These are phyloP conservation scores for Diploptera punctata DNA, from an alignment of 2,888 invertebrate species.

Conservation along the genomic window DNA sequence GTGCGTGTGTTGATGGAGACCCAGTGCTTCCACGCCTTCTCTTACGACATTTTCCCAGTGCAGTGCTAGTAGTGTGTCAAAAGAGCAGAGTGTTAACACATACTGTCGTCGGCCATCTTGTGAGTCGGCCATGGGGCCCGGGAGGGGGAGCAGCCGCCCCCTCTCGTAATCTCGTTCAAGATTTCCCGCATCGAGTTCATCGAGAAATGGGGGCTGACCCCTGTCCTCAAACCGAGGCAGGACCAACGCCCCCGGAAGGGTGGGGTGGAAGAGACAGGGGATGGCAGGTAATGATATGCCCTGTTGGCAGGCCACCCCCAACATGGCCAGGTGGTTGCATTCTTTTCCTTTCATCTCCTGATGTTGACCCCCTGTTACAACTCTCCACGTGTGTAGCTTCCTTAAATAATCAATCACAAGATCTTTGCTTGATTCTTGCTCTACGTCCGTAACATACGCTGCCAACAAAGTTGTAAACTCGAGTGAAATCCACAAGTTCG, in stretches of 20 bases:
- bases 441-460: no score
- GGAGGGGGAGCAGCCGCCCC: conserved; percentile 66
- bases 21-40: neutral
- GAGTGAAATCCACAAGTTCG: no score
- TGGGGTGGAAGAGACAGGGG: conserved; percentile 72
- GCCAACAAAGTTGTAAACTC: no score
- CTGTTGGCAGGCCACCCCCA: conserved; percentile 46
- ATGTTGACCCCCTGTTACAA: conserved; percentile 32
- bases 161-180: conserved; percentile 70
- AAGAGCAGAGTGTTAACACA: neutral
- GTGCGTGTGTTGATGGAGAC: conserved; percentile 34
- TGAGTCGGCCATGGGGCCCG: conserved; percentile 61
- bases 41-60: neutral
- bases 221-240: conserved; percentile 96
- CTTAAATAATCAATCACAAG: no score
- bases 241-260: conserved; percentile 82
- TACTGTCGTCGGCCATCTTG: conserved; percentile 37
- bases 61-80: conserved; percentile 12
- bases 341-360: conserved; percentile 44
- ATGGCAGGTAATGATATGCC: conserved; percentile 66
- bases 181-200: conserved; percentile 98
- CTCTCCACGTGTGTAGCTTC: no score
- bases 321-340: conserved; percentile 24
- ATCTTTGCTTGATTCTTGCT: no score
- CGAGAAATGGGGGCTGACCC: conserved; percentile 98